Evolutionary conservation across 2,113 vertebrate genomes (phyloP), one percentile per base, ranked within the genome.

Genomic region (Pipra filicauda): DNA sequence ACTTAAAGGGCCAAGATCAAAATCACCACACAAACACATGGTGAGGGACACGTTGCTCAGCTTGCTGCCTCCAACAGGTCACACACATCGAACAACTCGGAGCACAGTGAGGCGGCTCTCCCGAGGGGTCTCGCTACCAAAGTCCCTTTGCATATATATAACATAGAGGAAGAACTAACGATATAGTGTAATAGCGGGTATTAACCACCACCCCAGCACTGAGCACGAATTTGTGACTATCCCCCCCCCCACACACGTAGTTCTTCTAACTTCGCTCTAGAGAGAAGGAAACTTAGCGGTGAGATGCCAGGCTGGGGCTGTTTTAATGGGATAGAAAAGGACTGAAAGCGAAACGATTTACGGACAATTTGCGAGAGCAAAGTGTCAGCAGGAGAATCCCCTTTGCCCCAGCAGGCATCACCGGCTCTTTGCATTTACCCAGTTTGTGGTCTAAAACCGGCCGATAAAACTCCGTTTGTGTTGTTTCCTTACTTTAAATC

Each of bases 401-500:
- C 49, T 94, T 86, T 80, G 85, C 46, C 71, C 39, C 67, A 37
- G 75, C 94, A 33, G 75, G 35, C 79, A 69, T 31, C 80, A 33
- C 5, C 14, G 81, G 71, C 44, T 79, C 75, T 58, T 84, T 11
- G 9, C 92, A 46, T 95, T 77, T 78, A 69, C 97, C 83, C 95
- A 43, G 88, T 70, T 28, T 43, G 92, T 37, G 85, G 55, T 89
- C 95, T 78, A 75, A 84, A 77, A 58, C 37, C 33, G 28, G 65
- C 91, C 35, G 97, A 97, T 79, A 95, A 94, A 95, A 92, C 65
- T 35, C 26, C 66, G 78, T 82, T 82, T 48, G 72, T 30, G 67
- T 79, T 44, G 91, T 93, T 85, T 95, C 88, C 98, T 98, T 98
- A 99, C 99, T 98, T 99, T 98, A 98, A 99, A 99, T 97, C 99